Conservation (phyloP, 2,888 invertebrate genomes). For the Stomorhina lunata region DNA sequence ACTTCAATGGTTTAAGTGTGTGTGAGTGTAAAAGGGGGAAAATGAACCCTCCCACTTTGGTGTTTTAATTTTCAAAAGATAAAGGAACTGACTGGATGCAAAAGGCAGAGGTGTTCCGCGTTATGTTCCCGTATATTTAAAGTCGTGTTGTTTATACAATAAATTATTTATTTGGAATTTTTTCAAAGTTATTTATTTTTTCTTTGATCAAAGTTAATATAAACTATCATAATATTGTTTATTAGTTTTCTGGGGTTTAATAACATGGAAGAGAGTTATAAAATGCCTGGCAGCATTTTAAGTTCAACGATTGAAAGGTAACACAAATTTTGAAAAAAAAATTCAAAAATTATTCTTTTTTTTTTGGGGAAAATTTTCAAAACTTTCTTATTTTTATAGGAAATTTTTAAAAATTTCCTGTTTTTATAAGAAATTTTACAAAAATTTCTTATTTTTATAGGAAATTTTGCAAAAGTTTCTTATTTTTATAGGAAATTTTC, state of each 20-base stretch:
- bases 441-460: too few relatives aligned
- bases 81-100: background rate
- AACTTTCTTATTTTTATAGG: too few relatives aligned
- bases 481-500: too few relatives aligned
- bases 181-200: conserved; percentile 72
- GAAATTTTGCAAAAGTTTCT: too few relatives aligned
- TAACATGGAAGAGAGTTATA: background rate
- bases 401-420: too few relatives aligned
- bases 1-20: conserved; percentile 47
- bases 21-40: background rate
- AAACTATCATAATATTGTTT: conserved; percentile 72
- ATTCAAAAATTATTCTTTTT: too few relatives aligned
- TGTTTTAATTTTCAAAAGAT: background rate
- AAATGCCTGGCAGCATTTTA: too few relatives aligned
- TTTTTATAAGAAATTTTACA: too few relatives aligned
- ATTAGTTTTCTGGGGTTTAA: conserved; percentile 25
- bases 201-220: conserved; percentile 73
- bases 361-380: too few relatives aligned
- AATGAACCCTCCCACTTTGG: conserved; percentile 47
- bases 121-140: too few relatives aligned
- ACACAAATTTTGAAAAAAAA: too few relatives aligned
- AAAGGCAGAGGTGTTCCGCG: background rate
- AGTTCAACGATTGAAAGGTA: too few relatives aligned
- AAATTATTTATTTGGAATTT: conserved; percentile 28
- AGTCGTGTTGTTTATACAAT: conserved; percentile 44